Base-by-base conservation (phyloP, 2,113 vertebrate genomes). In the Melanerpes aurifrons region DNA sequence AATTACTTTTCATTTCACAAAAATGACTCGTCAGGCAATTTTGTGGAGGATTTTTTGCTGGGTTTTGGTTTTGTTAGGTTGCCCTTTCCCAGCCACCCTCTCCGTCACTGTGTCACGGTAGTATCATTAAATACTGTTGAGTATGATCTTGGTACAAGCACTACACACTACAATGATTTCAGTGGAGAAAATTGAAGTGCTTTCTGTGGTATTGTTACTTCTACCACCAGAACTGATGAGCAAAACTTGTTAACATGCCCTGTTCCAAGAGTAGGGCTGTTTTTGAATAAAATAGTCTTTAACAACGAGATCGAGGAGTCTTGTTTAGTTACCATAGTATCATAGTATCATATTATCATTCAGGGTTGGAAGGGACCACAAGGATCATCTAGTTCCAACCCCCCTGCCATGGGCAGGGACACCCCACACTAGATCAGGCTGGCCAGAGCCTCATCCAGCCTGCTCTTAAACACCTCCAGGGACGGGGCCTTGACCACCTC, bases 1-100 rank as follows among this genome's bases (percentile, higher is more conserved):
- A 92, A 96, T 96, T 92, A 82, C 84, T 93, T 94, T 91, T 89
- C 78, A 89, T 87, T 89, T 93, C 72, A 90, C 66, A 87, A 83
- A 92, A 92, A 87, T 73, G 48, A 83, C 69, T 93, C 3, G 2
- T 85, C 79, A 86, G 72, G 76, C 85, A 89, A 61, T 93, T 95
- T 93, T 68, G 43, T 61, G 40, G 58, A 82, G 40, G 14, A 15
- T 16, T 75, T 72, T 86, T 62, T 72, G 15, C 75, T 22, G 31
- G 15, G 15, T 10, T 25, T 31, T 45, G 50, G 50, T 28, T 74
- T 64, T 82, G 76, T 82, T 14, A 22, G 8, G 12, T 68, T 90
- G 26, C 53, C 18, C 47, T 88, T 93, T 93, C 68, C 32, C 19
- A 71, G 31, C 69, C 28, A 32, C 22, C 43, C 31, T 80, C 48